Percentiles rank a stretch among this genome's conserved stretches.
phyloP scores from a whole-genome alignment of 2,797 vertebrate species.

The Notolabrus celidotus region DNA sequence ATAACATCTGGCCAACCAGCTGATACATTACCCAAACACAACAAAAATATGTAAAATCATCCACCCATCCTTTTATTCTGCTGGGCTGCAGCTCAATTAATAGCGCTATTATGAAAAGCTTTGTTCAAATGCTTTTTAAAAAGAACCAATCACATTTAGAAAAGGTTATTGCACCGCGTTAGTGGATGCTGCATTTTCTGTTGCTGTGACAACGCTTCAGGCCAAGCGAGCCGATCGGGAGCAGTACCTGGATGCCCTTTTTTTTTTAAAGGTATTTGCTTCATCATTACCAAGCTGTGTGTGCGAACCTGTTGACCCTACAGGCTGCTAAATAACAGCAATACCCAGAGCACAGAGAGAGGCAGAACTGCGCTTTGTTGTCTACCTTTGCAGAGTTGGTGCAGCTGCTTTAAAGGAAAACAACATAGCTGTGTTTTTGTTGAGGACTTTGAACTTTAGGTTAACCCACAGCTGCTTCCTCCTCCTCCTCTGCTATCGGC shows the following conservation, averaged over 20 bases:
- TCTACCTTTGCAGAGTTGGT: slow-evolving; percentile 6
- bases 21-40: no score
- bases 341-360: slow-evolving; percentile 19
- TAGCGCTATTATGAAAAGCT: no score
- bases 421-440: slow-evolving; percentile 36
- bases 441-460: slow-evolving; percentile 23
- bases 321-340: slow-evolving; percentile 23
- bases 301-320: slow-evolving; percentile 50
- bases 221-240: slow-evolving; percentile 30
- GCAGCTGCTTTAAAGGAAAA: slow-evolving; percentile 28
- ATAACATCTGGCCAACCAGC: no score
- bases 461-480: slow-evolving; percentile 34
- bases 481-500: not conserved
- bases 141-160: not conserved
- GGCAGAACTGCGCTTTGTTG: slow-evolving; percentile 43
- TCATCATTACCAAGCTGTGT: slow-evolving; percentile 53
- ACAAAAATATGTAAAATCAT: no score
- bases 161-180: slow-evolving; percentile 25
- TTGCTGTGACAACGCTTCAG: slow-evolving; percentile 70
- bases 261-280: slow-evolving; percentile 54
- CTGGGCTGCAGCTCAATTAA: no score
- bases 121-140: not conserved
- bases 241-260: slow-evolving; percentile 26
- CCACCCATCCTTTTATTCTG: no score
- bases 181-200: slow-evolving; percentile 39